Conservation (phyloP, 2,797 vertebrate species). For the Halcyon badia region DNA sequence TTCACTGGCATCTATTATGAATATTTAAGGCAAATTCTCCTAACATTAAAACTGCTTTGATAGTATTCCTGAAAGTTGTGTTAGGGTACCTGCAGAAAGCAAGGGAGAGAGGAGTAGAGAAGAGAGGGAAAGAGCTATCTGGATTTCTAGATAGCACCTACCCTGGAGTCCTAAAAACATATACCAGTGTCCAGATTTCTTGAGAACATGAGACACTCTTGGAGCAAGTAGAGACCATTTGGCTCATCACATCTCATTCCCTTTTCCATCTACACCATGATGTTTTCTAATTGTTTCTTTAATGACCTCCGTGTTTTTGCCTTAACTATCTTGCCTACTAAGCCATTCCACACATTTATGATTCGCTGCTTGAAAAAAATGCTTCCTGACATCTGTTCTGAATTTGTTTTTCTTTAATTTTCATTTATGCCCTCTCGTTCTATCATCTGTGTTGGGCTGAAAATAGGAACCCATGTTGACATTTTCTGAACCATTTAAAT, state of each 20-base stretch:
- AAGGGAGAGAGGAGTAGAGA: not conserved
- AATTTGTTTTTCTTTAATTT: constrained; percentile 84
- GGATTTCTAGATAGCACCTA: not conserved
- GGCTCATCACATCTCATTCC: constrained; percentile 20
- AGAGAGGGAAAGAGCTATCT: not conserved
- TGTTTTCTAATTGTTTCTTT: constrained; percentile 75
- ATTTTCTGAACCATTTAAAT: constrained; percentile 82
- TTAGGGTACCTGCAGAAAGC: not conserved
- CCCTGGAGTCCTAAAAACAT: not conserved
- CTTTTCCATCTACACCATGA: constrained; percentile 56
- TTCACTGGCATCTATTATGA: not conserved
- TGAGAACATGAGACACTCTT: not conserved
- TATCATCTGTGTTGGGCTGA: constrained; percentile 83
- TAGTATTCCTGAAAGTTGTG: not conserved
- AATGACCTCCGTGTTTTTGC: constrained; percentile 71
- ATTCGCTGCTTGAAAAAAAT: constrained; percentile 74
- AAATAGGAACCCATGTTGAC: constrained; percentile 84
- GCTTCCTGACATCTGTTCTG: constrained; percentile 83
- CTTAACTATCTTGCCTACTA: constrained; percentile 75
- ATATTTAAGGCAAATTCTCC: not conserved
- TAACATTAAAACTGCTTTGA: not conserved
- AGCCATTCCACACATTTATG: constrained; percentile 79
- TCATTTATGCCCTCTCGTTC: constrained; percentile 83
- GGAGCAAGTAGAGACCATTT: not conserved
- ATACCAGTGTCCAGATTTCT: constrained; percentile 1